Conservation (phyloP, 2,888 invertebrate genomes). For the Autographa gamma region DNA sequence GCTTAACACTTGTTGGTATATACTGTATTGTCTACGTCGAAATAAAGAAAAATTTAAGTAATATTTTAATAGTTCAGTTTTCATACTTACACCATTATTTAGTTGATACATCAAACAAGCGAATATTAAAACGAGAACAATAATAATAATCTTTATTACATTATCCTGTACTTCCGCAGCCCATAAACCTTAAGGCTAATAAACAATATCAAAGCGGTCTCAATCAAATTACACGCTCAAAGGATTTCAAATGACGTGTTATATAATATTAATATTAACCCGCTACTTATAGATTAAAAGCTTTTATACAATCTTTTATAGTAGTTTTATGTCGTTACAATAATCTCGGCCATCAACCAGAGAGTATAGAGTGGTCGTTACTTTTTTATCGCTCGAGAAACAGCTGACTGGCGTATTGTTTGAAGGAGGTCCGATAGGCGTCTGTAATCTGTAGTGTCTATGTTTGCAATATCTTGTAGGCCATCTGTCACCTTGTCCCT, state of each 20-base stretch:
- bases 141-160: slow-evolving; percentile 3
- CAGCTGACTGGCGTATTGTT: slow-evolving; percentile 48
- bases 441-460: slow-evolving; percentile 26
- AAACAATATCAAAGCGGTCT: slow-evolving; percentile 18
- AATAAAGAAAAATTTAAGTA: too few species aligned
- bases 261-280: slow-evolving; percentile 28
- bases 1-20: not conserved
- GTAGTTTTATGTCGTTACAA: slow-evolving; percentile 43
- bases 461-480: slow-evolving; percentile 20
- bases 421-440: slow-evolving; percentile 21
- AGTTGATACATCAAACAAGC: not conserved
- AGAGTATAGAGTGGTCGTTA: slow-evolving; percentile 52
- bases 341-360: slow-evolving; percentile 44
- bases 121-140: not conserved
- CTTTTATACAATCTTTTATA: slow-evolving; percentile 41
- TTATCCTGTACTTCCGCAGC: not conserved
- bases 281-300: slow-evolving; percentile 29
- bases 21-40: not conserved
- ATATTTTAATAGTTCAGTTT: not conserved
- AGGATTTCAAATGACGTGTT: slow-evolving; percentile 23
- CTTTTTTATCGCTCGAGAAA: slow-evolving; percentile 52
- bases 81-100: not conserved
- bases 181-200: slow-evolving; percentile 9
- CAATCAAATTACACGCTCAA: slow-evolving; percentile 17
- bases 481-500: slow-evolving; percentile 8